phyloP scores from a whole-genome alignment of 2,113 vertebrate species.

The Cyanocitta stelleri region DNA sequence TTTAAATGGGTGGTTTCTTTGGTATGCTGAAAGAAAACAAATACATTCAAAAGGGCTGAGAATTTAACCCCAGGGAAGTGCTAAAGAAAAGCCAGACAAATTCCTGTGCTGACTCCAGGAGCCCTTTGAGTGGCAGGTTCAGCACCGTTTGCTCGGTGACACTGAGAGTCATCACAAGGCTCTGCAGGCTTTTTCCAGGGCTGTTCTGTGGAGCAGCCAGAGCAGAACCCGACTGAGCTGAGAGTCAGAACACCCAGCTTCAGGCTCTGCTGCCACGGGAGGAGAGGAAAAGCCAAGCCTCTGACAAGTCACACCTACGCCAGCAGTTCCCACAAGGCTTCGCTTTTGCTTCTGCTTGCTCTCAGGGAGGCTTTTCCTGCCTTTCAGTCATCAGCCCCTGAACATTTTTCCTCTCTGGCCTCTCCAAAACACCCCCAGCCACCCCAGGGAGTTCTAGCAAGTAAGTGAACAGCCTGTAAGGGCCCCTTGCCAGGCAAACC shows the following conservation, averaged over 20 bases:
- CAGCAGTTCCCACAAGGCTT: not conserved
- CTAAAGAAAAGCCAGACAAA: not conserved
- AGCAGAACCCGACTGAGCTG: not conserved
- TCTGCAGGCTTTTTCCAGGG: not conserved
- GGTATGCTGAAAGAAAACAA: constrained; percentile 42
- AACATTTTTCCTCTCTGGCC: not conserved
- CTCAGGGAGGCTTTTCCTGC: not conserved
- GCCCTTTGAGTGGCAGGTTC: not conserved
- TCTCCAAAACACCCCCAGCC: not conserved
- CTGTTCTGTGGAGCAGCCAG: not conserved
- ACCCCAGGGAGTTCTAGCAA: not conserved
- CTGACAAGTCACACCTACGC: not conserved
- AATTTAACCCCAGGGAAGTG: constrained; percentile 5
- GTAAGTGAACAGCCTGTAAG: not conserved
- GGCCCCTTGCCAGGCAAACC: not conserved
- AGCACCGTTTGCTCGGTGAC: not conserved
- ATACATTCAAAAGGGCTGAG: constrained; percentile 6
- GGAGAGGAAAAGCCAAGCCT: not conserved
- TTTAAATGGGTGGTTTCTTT: constrained; percentile 29
- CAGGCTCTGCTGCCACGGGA: not conserved
- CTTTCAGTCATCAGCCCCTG: not conserved
- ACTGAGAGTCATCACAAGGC: not conserved
- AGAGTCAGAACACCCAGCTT: not conserved
- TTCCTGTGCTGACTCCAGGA: not conserved
- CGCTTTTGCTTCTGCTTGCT: not conserved